A percentile compares a stretch with the other conserved stretches of the same genome.
phyloP scores from a whole-genome alignment of 2,113 vertebrate genomes.

The Ceratotherium simum region DNA sequence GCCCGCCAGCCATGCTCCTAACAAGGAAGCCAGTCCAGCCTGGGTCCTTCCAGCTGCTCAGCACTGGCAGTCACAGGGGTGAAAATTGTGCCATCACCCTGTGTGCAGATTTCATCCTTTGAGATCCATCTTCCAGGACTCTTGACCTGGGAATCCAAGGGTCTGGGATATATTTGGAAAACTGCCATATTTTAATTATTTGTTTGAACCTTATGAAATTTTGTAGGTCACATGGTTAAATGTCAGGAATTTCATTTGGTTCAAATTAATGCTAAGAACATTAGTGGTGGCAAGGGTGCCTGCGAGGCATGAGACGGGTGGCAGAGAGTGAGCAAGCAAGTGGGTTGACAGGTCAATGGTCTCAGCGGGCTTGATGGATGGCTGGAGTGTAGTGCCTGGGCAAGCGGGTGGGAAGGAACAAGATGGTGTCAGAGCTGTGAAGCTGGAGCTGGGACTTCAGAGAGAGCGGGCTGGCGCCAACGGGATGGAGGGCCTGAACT shows the following conservation, averaged over 20 bases:
- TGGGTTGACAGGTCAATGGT: accelerated
- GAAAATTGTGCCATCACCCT: accelerated
- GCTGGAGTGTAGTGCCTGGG: not conserved
- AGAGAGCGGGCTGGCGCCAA: accelerated
- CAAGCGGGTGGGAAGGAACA: not conserved
- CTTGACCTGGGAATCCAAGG: not conserved
- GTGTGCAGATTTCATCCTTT: not conserved
- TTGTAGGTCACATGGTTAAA: not conserved
- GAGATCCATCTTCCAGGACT: not conserved
- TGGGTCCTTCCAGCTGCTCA: accelerated
- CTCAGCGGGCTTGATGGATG: not conserved
- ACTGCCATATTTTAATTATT: not conserved
- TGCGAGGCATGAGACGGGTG: not conserved
- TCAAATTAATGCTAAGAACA: not conserved
- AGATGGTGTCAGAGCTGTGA: not conserved
- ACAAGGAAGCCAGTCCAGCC: accelerated
- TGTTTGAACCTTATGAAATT: not conserved
- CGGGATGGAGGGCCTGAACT: not conserved
- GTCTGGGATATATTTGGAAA: not conserved
- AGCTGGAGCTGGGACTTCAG: not conserved
- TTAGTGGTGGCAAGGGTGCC: not conserved
- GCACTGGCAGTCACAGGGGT: accelerated
- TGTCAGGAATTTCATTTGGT: too few species aligned
- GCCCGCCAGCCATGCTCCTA: accelerated
- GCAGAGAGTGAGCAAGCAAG: accelerated